These are phyloP conservation scores for Megalopta genalis DNA, from an alignment of 1,140 invertebrate genomes.

Conservation along the genomic window DNA sequence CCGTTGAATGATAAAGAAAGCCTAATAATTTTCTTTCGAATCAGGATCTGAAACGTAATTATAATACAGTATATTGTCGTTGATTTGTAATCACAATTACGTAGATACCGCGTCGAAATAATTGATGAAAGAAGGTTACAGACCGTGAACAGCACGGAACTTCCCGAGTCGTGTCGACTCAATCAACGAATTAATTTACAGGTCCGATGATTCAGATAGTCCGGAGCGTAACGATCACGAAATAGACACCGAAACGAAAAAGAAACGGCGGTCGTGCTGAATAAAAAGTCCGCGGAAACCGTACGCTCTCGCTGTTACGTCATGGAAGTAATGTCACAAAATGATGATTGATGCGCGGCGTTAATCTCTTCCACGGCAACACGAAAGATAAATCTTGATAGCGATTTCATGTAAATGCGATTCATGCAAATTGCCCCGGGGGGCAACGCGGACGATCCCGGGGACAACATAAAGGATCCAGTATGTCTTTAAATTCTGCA, in stretches of 20 bases:
- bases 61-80: no score
- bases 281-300: not conserved
- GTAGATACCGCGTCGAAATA: no score
- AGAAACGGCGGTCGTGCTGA: not conserved
- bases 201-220: no score
- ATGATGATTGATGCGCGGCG: constrained; percentile 38
- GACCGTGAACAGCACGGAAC: no score
- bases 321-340: constrained; percentile 13
- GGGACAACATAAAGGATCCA: not conserved
- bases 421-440: constrained; percentile 32
- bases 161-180: no score
- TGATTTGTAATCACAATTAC: no score
- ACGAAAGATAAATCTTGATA: constrained; percentile 35
- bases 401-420: constrained; percentile 38
- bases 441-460: not conserved
- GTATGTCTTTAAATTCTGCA: not conserved
- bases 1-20: no score
- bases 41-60: no score
- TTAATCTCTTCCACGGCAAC: constrained; percentile 33
- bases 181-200: no score
- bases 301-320: constrained; percentile 7
- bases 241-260: not conserved
- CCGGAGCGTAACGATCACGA: no score
- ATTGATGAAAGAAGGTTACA: no score
- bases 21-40: no score